These are phyloP conservation scores for Ianthella basta DNA, from an alignment of 37 sponge, comb jelly and placozoan species.

Conservation along the genomic window DNA sequence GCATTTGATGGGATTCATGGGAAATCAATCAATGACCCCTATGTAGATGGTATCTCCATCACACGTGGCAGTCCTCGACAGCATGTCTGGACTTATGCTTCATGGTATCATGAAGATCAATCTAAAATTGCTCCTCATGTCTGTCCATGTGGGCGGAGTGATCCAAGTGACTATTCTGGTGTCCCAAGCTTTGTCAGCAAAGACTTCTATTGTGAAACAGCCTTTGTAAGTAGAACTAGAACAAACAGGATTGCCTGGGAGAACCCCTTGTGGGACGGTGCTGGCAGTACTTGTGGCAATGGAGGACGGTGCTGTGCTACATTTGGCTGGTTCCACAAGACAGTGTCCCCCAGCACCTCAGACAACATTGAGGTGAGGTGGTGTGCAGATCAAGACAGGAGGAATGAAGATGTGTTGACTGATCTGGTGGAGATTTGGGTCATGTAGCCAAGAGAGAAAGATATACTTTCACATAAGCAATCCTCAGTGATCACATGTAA, in stretches of 20 bases:
- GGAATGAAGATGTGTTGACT: slow-evolving; percentile 18
- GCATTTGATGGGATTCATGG: background rate
- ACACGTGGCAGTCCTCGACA: slow-evolving; percentile 23
- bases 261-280: slow-evolving; percentile 49
- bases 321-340: slow-evolving; percentile 32
- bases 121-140: no score
- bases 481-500: no score
- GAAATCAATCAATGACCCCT: slow-evolving; percentile 11
- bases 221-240: background rate
- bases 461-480: no score
- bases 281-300: background rate
- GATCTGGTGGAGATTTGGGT: slow-evolving; percentile 29
- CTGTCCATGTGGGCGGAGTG: background rate
- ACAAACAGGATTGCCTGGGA: background rate
- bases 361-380: slow-evolving; percentile 38
- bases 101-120: background rate
- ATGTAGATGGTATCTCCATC: slow-evolving; percentile 32
- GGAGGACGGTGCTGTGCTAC: background rate
- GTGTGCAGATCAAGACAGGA: slow-evolving; percentile 23
- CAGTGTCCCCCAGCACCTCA: background rate
- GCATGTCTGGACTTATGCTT: slow-evolving; percentile 28
- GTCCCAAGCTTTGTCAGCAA: slow-evolving; percentile 33
- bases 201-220: slow-evolving; percentile 44
- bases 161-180: background rate
- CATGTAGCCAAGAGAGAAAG: no score